Evolutionary conservation across 2,888 invertebrate species (phyloP), one percentile per base, ranked within the genome.

Genomic region (Harmothoe impar): DNA sequence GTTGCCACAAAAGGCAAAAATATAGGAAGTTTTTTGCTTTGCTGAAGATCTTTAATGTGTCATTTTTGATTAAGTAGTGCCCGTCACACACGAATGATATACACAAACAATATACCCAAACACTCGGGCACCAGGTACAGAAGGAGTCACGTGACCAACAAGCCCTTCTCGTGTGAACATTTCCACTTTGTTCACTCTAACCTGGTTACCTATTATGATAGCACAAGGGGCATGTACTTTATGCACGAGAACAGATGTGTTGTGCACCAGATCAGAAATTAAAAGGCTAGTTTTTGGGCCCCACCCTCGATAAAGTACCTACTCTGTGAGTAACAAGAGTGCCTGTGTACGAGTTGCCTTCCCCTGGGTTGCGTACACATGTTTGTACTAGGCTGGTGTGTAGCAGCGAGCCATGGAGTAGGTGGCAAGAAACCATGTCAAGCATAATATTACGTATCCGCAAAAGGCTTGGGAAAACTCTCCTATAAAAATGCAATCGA

Each of bases 381-480:
- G 62, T 62, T 72, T 72, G 20, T 29, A 25, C 29, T 72, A 15
- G 72, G 25, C 72, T 72, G 72, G 72, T 29, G n/a, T n/a, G n/a
- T 29, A 25, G 20, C 15, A 62, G 10, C 15, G 43, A 43, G 43
- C 43, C 43, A 62, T 62, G 20, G n/a, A 15, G 72, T 72, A 72
- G 15, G 20, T n/a, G 25, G 29, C 29, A 29, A 72, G 72, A 72
- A 72, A 72, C 72, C 72, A 72, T 72, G 72, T 72, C 72, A 72
- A 72, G 72, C 72, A 72, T 72, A 29, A 72, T 72, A 72, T 72
- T 29, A 72, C 20, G 72, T 72, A 72, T 25, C 72, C 29, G 15
- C 62, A 62, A n/a, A 62, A 62, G 62, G 43, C 62, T n/a, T 62
- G 7, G 23, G 62, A 62, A 62, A 62, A 20, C n/a, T 62, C 62